Conservation (phyloP, 37 sponge, comb jelly and placozoan species). For the Aphrocallistes beatrix region DNA sequence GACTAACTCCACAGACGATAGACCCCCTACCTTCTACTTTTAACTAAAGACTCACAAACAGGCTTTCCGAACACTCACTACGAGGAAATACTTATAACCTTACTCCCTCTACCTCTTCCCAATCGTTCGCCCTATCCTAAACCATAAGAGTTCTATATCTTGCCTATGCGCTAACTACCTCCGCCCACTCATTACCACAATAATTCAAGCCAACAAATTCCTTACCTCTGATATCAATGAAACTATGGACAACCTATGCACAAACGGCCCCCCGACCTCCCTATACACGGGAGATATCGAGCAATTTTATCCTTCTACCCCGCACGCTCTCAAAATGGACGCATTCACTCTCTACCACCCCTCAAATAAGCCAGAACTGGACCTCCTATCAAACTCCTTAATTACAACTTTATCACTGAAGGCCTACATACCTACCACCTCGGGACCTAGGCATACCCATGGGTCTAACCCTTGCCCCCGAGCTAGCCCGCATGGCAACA, state of each 20-base stretch:
- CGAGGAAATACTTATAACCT: no score
- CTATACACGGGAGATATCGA: not conserved
- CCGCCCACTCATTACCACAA: not conserved
- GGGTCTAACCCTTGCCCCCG: not conserved
- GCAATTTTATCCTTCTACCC: not conserved
- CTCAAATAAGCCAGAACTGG: not conserved
- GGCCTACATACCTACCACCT: not conserved
- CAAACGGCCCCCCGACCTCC: not conserved
- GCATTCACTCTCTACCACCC: not conserved
- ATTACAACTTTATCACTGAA: not conserved
- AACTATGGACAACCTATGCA: not conserved
- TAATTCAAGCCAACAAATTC: not conserved
- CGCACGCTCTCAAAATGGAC: no score
- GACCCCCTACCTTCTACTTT: not conserved
- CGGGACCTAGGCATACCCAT: no score
- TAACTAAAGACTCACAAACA: not conserved
- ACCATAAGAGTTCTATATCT: no score
- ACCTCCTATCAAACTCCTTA: not conserved
- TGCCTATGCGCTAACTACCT: no score
- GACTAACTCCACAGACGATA: not conserved
- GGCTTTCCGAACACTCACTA: not conserved
- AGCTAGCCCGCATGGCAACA: not conserved
- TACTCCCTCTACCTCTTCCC: no score
- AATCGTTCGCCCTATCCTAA: no score
- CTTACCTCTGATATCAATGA: not conserved